Evolutionary conservation across 2,888 invertebrate genomes (phyloP).

Genomic region (Noctua janthina): DNA sequence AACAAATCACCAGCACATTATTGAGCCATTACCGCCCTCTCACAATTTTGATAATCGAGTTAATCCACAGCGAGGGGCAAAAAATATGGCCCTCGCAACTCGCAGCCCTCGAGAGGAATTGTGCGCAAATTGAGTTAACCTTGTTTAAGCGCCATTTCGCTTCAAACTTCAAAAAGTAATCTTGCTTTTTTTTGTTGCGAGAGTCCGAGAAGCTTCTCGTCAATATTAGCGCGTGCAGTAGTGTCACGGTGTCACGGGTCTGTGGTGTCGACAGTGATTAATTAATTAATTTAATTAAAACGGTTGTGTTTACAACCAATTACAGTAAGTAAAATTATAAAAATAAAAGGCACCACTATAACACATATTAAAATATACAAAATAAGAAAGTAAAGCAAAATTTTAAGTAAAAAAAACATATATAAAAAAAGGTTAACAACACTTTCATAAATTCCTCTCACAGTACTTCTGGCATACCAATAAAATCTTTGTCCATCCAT

Average conservation of each 20-base stretch:
- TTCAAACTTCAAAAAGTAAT: slow-evolving; percentile 79
- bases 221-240: background rate
- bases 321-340: too few relatives aligned
- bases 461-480: too few relatives aligned
- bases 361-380: too few relatives aligned
- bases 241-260: background rate
- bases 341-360: too few relatives aligned
- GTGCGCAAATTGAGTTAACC: slow-evolving; percentile 79
- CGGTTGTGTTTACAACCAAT: too few relatives aligned
- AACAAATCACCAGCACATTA: slow-evolving; percentile 73
- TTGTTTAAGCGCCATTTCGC: slow-evolving; percentile 77
- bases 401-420: too few relatives aligned
- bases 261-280: background rate
- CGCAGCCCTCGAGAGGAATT: slow-evolving; percentile 67
- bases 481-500: too few relatives aligned
- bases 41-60: slow-evolving; percentile 79
- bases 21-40: slow-evolving; percentile 72
- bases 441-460: too few relatives aligned
- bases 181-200: slow-evolving; percentile 69
- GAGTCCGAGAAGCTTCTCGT: slow-evolving; percentile 33
- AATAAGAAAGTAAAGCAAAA: too few relatives aligned
- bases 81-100: slow-evolving; percentile 67
- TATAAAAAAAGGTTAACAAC: too few relatives aligned
- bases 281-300: too few relatives aligned
- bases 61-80: slow-evolving; percentile 69